Conservation (phyloP, 1,140 invertebrate genomes). For the Drosophila rhopaloa region DNA sequence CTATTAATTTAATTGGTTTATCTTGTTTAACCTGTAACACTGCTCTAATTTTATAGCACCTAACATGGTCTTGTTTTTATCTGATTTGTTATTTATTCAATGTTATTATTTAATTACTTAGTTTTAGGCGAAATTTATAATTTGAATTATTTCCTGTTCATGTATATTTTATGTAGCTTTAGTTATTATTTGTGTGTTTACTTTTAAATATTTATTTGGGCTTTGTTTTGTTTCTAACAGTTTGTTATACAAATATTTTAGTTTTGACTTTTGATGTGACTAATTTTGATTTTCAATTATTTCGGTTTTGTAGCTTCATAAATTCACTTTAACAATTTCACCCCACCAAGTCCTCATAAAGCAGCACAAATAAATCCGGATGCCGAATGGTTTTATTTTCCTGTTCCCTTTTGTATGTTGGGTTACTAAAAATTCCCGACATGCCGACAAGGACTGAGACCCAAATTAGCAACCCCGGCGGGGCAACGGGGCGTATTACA, state of each 20-base stretch:
- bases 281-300: constrained; percentile 20
- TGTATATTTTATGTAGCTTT: constrained; percentile 9
- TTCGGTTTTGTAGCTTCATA: constrained; percentile 27
- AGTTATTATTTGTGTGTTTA: constrained; percentile 24
- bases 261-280: constrained; percentile 1
- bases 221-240: constrained; percentile 4
- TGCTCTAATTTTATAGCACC: constrained; percentile 1
- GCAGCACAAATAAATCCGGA: constrained; percentile 57
- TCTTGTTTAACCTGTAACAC: constrained; percentile 9
- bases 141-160: constrained; percentile 8
- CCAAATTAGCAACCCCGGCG: constrained; percentile 70
- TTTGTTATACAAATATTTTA: background rate
- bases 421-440: constrained; percentile 69
- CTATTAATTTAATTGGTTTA: constrained; percentile 7
- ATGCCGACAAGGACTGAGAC: constrained; percentile 68
- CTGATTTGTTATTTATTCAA: background rate
- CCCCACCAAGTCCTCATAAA: constrained; percentile 8
- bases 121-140: constrained; percentile 17
- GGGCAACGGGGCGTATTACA: constrained; percentile 57
- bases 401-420: constrained; percentile 23
- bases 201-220: constrained; percentile 1
- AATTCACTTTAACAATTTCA: constrained; percentile 44
- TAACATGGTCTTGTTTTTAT: background rate
- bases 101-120: constrained; percentile 14
- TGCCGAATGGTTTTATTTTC: constrained; percentile 35